A percentile compares a stretch with the other conserved stretches of the same genome.
Evolutionary conservation across 2,888 invertebrate genomes (phyloP).

Genomic region (Nymphalis polychloros): DNA sequence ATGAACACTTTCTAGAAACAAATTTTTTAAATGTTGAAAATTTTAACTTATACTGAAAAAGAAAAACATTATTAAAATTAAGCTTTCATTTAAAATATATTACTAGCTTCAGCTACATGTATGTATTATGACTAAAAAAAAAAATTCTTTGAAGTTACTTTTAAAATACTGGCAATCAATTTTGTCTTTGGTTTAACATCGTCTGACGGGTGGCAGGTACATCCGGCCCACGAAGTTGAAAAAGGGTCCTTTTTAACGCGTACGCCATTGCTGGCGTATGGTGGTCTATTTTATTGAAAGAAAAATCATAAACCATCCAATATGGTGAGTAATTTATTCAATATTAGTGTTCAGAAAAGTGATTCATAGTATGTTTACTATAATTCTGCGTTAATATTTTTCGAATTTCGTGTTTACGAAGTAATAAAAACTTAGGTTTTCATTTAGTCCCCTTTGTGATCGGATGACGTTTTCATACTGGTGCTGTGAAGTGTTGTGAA

Average conservation of each 20-base stretch:
- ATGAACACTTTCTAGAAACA: too few relatives aligned
- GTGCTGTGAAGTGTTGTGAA: slow-evolving; percentile 57
- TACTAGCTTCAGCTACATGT: too few relatives aligned
- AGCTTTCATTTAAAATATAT: too few relatives aligned
- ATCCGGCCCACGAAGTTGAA: slow-evolving; percentile 62
- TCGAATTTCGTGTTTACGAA: slow-evolving; percentile 46
- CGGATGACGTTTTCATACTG: slow-evolving; percentile 74
- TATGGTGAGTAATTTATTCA: slow-evolving; percentile 84
- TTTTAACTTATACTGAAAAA: too few relatives aligned
- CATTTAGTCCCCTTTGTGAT: slow-evolving; percentile 64
- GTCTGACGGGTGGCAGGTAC: slow-evolving; percentile 57
- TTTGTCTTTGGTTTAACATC: slow-evolving; percentile 55
- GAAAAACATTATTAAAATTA: too few relatives aligned
- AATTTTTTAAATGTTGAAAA: neutral
- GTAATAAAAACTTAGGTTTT: slow-evolving; percentile 49
- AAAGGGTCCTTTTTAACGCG: slow-evolving; percentile 86
- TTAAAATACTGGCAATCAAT: slow-evolving; percentile 44
- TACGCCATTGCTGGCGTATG: slow-evolving; percentile 95
- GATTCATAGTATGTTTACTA: slow-evolving; percentile 53
- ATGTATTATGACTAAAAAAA: neutral
- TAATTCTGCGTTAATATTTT: slow-evolving; percentile 62
- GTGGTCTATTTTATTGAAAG: slow-evolving; percentile 85
- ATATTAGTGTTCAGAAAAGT: slow-evolving; percentile 59
- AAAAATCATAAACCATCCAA: slow-evolving; percentile 92
- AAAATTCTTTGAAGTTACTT: neutral